Evolutionary conservation across 2,113 vertebrate genomes (phyloP).

Genomic region (Ptyas mucosa): DNA sequence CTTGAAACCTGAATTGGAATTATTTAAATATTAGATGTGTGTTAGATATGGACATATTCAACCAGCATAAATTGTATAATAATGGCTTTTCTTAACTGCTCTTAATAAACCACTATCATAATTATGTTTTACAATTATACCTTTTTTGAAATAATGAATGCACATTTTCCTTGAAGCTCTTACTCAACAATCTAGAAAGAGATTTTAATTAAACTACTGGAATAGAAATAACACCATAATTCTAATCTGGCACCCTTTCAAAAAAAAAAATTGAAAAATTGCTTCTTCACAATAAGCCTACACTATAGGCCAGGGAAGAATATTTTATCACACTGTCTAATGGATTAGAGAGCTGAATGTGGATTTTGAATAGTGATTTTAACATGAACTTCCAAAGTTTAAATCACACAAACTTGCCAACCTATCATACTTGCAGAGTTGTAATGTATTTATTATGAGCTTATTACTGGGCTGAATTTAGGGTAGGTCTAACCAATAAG

Average conservation of each 20-base stretch:
- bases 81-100: background rate
- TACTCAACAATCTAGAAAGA: slow-evolving; percentile 13
- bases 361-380: background rate
- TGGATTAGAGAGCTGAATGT: background rate
- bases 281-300: background rate
- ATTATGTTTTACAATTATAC: slow-evolving; percentile 1
- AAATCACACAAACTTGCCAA: background rate
- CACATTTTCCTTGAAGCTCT: background rate
- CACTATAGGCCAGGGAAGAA: background rate
- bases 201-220: background rate
- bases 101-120: slow-evolving; percentile 15
- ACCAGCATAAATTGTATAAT: background rate
- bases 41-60: slow-evolving; percentile 4
- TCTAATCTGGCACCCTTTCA: background rate
- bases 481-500: background rate
- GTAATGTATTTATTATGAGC: background rate
- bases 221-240: background rate
- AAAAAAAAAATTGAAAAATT: background rate
- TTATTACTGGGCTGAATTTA: background rate
- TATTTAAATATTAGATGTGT: background rate
- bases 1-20: slow-evolving; percentile 29
- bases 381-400: background rate
- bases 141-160: slow-evolving; percentile 20
- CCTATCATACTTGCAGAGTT: background rate
- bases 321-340: background rate